phyloP scores from a whole-genome alignment of 2,888 invertebrate genomes.

The Bunonema sp. region DNA sequence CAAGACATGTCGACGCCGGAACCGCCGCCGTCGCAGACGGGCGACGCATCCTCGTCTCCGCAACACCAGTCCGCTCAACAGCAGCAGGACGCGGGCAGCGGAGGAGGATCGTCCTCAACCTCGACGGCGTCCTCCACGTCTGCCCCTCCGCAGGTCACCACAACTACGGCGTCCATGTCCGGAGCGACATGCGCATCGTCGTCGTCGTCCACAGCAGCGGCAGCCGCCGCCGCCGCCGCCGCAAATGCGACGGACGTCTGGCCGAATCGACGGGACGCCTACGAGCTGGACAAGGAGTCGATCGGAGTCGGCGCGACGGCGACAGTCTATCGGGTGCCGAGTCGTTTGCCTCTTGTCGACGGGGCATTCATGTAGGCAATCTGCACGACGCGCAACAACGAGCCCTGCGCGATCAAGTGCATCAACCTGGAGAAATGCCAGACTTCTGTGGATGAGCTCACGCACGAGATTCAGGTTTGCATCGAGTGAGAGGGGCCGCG shows the following conservation, averaged over 20 bases:
- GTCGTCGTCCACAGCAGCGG: not conserved
- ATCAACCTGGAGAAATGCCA: constrained; percentile 99
- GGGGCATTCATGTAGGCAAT: not conserved
- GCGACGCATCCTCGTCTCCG: no score
- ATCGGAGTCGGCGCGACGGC: constrained; percentile 45
- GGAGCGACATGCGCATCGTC: no score
- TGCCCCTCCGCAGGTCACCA: not conserved
- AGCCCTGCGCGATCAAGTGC: constrained; percentile 92
- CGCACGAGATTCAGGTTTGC: constrained; percentile 30
- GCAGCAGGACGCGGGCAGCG: constrained; percentile 1
- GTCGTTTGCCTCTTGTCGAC: not conserved
- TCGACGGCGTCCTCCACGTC: constrained; percentile 1
- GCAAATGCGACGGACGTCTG: constrained; percentile 19
- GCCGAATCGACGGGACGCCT: constrained; percentile 32
- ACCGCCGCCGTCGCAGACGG: no score
- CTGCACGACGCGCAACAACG: constrained; percentile 48
- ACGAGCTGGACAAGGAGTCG: constrained; percentile 50
- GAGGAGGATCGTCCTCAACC: constrained; percentile 1
- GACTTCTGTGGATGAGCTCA: constrained; percentile 91
- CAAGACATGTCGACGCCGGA: no score
- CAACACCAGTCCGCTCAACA: not conserved
- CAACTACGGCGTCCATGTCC: no score
- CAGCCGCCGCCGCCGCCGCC: not conserved
- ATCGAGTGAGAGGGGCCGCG: not conserved
- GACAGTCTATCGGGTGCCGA: constrained; percentile 33